phyloP scores from a whole-genome alignment of 2,888 invertebrate genomes.

The Tipula vernalis region DNA sequence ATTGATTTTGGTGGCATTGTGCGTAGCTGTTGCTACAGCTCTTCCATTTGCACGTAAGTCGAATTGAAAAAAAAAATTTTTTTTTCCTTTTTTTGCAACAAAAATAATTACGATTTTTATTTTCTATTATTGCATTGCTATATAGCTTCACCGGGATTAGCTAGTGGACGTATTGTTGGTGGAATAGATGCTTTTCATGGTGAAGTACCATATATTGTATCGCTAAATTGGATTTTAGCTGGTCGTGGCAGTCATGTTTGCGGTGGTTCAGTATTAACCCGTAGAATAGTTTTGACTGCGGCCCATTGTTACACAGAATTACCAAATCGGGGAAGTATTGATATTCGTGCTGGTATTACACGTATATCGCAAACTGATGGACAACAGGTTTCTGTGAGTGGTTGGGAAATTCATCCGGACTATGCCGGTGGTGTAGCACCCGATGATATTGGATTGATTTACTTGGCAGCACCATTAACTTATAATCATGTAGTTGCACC shows the following conservation, averaged over 20 bases:
- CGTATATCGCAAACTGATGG: constrained; percentile 10
- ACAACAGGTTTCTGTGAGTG: constrained; percentile 21
- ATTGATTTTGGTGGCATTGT: neutral
- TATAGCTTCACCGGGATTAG: neutral
- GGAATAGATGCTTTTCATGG: constrained; percentile 30
- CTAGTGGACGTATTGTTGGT: constrained; percentile 24
- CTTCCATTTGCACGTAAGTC: neutral
- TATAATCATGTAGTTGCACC: constrained; percentile 23
- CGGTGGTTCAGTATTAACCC: constrained; percentile 35
- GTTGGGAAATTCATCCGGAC: constrained; percentile 26
- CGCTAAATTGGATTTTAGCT: constrained; percentile 25
- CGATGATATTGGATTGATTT: constrained; percentile 40
- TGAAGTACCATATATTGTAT: constrained; percentile 36
- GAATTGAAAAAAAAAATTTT: too few relatives aligned
- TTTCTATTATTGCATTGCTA: neutral
- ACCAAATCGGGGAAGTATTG: constrained; percentile 24
- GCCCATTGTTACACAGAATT: constrained; percentile 29
- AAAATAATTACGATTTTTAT: neutral
- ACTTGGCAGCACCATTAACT: constrained; percentile 12
- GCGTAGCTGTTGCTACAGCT: neutral
- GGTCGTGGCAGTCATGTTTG: constrained; percentile 31
- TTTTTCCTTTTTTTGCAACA: too few relatives aligned
- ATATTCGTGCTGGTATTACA: constrained; percentile 33
- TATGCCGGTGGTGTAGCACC: constrained; percentile 32
- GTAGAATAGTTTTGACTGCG: constrained; percentile 34